phyloP scores from a whole-genome alignment of 1,140 invertebrate genomes.

The Idris sp. region DNA sequence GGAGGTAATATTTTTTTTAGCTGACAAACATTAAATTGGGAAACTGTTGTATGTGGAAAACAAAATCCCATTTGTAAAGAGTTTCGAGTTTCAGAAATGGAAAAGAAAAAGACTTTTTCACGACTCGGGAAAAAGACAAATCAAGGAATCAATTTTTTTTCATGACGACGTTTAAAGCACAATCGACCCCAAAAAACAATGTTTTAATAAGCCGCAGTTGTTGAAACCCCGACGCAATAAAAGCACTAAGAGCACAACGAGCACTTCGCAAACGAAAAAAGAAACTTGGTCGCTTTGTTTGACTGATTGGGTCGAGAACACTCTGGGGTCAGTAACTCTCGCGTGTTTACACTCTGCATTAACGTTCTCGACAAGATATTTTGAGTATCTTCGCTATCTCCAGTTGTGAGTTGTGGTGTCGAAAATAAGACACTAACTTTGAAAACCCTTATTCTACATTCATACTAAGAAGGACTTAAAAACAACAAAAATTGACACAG shows the following conservation, averaged over 20 bases:
- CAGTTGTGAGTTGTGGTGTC: conserved; percentile 13
- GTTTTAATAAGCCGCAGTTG: conserved; percentile 41
- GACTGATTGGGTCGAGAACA: conserved; percentile 32
- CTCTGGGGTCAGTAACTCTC: conserved; percentile 40
- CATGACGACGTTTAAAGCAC: too few relatives aligned
- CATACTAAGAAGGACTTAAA: too few relatives aligned
- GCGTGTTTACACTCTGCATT: conserved; percentile 42
- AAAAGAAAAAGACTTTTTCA: too few relatives aligned
- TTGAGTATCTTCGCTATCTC: conserved; percentile 31
- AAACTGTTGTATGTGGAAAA: too few relatives aligned
- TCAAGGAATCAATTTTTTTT: too few relatives aligned
- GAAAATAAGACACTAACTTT: conserved; percentile 19
- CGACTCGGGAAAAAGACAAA: too few relatives aligned
- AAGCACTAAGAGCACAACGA: conserved; percentile 39
- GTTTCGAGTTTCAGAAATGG: too few relatives aligned
- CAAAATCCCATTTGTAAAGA: too few relatives aligned
- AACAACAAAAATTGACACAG: too few relatives aligned
- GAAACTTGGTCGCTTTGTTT: conserved; percentile 41
- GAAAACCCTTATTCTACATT: too few relatives aligned
- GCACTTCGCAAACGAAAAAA: conserved; percentile 24
- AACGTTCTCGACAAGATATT: conserved; percentile 28
- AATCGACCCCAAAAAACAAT: conserved; percentile 32
- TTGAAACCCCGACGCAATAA: conserved; percentile 44
- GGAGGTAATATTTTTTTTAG: too few relatives aligned
- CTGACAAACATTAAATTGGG: too few relatives aligned